Base-by-base conservation (phyloP, 2,888 invertebrate genomes). In the Arrhopalites spinosus region DNA sequence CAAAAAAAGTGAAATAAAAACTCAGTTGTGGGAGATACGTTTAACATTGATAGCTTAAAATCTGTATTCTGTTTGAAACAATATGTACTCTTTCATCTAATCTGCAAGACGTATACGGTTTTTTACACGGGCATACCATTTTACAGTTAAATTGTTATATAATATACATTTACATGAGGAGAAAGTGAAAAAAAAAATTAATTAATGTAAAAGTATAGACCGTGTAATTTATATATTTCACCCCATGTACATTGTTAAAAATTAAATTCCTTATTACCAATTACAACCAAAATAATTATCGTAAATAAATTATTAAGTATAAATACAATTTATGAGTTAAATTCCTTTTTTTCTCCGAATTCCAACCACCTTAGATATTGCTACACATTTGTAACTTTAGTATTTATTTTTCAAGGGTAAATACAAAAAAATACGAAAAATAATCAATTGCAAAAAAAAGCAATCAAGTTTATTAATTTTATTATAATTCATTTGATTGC, bases 61-160 rank as follows among this genome's bases (percentile, higher is more conserved):
- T 36, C 36, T 36, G 36, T 36, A 36, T 36, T 36, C 36, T 36
- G 36, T 36, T 36, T 36, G 36, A 36, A 36, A 59, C 25, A 59
- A 59, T 25, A 20, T 23, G 25, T 25, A 59, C 59, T 59, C 25
- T 59, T 59, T 59, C 59, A 59, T 59, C 59, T 59, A 66, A 66
- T 66, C 66, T 25, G 17, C 43, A 66, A 66, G 1, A 66, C 23
- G 66, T 66, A 66, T 66, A 66, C 66, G 66, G 66, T 43, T 66
- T 25, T 25, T 59, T 66, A 20, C 45, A 45, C 43, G 64, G 45
- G 45, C 45, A 66, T 25, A 59, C 59, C 25, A 5, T 59, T 23
- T 59, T 59, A 25, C 25, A 45, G 20, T 66, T n/a, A n/a, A n/a
- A n/a, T n/a, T 59, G 59, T 59, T 59, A n/a, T 53, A 53, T 20